Evolutionary conservation across 2,113 vertebrate genomes (phyloP).

Genomic region (Larimichthys crocea): DNA sequence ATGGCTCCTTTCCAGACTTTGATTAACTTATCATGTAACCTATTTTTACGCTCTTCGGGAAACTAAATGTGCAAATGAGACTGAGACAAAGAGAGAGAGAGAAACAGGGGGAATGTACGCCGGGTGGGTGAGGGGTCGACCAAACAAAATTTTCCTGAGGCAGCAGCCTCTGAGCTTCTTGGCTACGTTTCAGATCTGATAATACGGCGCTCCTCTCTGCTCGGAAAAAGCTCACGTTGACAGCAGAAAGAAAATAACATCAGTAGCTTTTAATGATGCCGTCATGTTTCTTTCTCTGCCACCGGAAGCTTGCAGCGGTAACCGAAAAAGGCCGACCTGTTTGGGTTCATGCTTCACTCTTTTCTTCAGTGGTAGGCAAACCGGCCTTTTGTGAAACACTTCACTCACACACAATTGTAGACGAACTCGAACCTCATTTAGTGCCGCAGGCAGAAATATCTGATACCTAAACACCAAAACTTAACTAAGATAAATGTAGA

Average conservation of each 20-base stretch:
- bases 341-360: conserved; percentile 7
- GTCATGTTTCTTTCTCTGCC: neutral
- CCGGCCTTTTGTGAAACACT: neutral
- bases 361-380: conserved; percentile 19
- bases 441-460: neutral
- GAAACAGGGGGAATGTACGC: neutral
- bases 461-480: neutral
- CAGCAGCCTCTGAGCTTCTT: conserved; percentile 78
- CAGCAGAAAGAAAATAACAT: conserved; percentile 9
- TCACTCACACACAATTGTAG: neutral
- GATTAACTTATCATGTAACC: conserved; percentile 81
- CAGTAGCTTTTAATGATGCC: conserved; percentile 7
- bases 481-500: neutral
- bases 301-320: neutral
- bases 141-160: conserved; percentile 32
- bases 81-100: conserved; percentile 13
- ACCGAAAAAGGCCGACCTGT: conserved; percentile 26
- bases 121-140: conserved; percentile 55
- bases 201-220: conserved; percentile 84
- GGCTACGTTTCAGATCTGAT: conserved; percentile 85
- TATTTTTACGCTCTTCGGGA: conserved; percentile 67
- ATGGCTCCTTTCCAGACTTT: conserved; percentile 65
- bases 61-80: conserved; percentile 45
- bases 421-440: neutral
- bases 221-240: conserved; percentile 53